Evolutionary conservation across 1,140 invertebrate genomes (phyloP), one percentile per base, ranked within the genome.

Genomic region (Charaxes varanes): DNA sequence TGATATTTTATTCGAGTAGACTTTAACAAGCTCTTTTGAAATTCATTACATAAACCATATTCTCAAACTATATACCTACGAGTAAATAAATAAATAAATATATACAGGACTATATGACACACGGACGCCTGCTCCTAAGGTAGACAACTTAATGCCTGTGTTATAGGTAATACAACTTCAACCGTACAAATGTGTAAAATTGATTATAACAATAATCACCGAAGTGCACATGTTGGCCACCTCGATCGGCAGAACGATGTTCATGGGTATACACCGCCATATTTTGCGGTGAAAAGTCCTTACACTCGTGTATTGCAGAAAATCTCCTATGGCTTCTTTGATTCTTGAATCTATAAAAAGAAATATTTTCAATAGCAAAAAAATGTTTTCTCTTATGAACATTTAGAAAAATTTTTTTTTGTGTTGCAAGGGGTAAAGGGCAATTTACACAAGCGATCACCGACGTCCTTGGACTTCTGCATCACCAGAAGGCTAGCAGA

Each of bases 121-220:
- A n/a, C n/a, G n/a, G n/a, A n/a, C n/a, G n/a, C n/a, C n/a, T n/a
- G n/a, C n/a, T n/a, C n/a, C n/a, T n/a, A n/a, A n/a, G n/a, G n/a
- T n/a, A n/a, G n/a, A n/a, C n/a, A n/a, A n/a, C n/a, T n/a, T n/a
- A n/a, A n/a, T n/a, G n/a, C n/a, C n/a, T n/a, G n/a, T n/a, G n/a
- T n/a, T n/a, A n/a, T n/a, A n/a, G n/a, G n/a, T n/a, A n/a, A n/a
- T n/a, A n/a, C n/a, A n/a, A n/a, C n/a, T 33, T 54, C 53, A 77
- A 3, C 49, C 68, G 47, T 70, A 79, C 32, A 79, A 53, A 58
- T 81, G 72, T 0, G 74, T 76, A 6, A 79, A 79, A 26, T 79
- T 79, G 17, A 79, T 71, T 6, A 79, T 23, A 6, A 82, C 72
- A n/a, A 82, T 71, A 4, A 79, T 59, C 14, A 70, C 68, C 3